A percentile compares a stretch with the other conserved stretches of the same genome.
phyloP scores from a whole-genome alignment of 2,888 invertebrate species.

The Lithophane ornitopus region DNA sequence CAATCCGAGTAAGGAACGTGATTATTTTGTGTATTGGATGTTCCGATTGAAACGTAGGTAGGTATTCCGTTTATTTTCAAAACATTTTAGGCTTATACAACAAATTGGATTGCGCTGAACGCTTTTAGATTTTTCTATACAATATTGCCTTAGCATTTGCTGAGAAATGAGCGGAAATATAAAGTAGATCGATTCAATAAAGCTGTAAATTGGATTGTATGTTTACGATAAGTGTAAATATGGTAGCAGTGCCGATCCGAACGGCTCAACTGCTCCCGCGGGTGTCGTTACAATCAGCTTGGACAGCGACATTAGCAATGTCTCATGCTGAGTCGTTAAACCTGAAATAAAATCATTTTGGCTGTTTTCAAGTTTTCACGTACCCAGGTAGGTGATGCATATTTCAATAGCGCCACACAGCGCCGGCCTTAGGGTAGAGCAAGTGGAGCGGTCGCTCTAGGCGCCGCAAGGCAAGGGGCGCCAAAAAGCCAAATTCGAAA shows the following conservation, averaged over 20 bases:
- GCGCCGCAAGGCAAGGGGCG: too few species aligned
- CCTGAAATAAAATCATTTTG: conserved; percentile 11
- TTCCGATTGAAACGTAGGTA: conserved; percentile 72
- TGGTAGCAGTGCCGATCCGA: conserved; percentile 31
- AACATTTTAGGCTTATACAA: conserved; percentile 70
- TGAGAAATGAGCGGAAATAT: conserved; percentile 46
- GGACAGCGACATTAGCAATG: conserved; percentile 12
- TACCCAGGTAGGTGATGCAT: not conserved
- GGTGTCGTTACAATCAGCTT: conserved; percentile 20
- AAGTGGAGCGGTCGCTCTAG: too few species aligned
- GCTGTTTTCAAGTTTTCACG: not conserved
- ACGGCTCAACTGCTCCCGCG: conserved; percentile 28
- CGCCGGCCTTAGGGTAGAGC: too few species aligned
- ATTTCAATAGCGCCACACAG: not conserved
- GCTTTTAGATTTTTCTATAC: conserved; percentile 67
- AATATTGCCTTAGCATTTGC: conserved; percentile 56
- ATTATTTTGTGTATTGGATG: conserved; percentile 80
- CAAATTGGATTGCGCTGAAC: conserved; percentile 69
- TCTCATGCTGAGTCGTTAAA: conserved; percentile 16
- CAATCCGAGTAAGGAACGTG: conserved; percentile 76
- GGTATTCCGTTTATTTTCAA: conserved; percentile 74
- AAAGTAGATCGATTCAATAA: conserved; percentile 43
- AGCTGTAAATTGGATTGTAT: conserved; percentile 45
- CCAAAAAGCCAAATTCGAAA: too few species aligned
- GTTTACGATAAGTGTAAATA: conserved; percentile 43